A percentile compares a stretch with the other conserved stretches of the same genome.
phyloP scores from a whole-genome alignment of 2,797 vertebrate species.

The Lerista edwardsae region DNA sequence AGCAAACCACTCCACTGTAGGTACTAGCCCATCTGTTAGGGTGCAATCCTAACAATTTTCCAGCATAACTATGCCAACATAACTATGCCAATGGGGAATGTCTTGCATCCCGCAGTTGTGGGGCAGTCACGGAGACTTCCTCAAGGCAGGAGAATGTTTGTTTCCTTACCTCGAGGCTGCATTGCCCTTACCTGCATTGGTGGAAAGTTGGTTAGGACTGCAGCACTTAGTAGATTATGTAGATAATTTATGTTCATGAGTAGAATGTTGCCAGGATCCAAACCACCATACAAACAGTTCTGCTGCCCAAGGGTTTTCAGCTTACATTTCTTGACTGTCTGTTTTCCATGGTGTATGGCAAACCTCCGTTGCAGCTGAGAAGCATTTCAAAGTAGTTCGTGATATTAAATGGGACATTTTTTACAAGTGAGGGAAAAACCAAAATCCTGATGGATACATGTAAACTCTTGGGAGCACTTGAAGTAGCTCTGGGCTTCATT shows the following conservation, averaged over 20 bases:
- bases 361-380: neutral
- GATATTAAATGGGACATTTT: neutral
- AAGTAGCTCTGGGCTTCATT: neutral
- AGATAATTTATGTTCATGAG: neutral
- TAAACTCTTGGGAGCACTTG: neutral
- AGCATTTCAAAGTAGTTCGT: neutral
- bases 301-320: neutral
- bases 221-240: neutral
- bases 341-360: neutral
- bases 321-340: neutral
- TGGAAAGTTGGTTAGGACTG: no score
- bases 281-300: neutral
- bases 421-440: neutral
- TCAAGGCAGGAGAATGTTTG: no score
- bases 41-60: no score
- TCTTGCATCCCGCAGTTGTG: no score
- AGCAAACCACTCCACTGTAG: no score
- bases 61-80: no score
- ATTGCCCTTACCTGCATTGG: no score
- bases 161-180: no score
- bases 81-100: no score
- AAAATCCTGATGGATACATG: neutral
- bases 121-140: no score
- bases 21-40: no score
- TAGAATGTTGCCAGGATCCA: neutral